Conservation (phyloP, 2,797 vertebrate species). For the Sebastes alutus region DNA sequence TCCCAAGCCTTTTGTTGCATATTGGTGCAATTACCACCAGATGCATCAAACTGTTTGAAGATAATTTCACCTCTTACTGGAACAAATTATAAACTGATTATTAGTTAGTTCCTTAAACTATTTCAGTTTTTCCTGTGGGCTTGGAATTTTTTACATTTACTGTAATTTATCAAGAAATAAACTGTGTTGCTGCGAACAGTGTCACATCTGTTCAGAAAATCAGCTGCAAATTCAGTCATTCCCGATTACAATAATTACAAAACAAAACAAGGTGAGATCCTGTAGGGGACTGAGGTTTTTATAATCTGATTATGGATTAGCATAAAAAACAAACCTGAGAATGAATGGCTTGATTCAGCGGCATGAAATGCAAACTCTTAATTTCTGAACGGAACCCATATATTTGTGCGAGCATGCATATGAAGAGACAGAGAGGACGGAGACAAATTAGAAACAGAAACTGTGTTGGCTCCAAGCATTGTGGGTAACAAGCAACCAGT, state of each 20-base stretch:
- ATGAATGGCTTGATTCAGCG: not conserved
- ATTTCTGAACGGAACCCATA: not conserved
- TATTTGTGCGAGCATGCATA: not conserved
- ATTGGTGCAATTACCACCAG: constrained; percentile 20
- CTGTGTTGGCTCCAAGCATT: constrained; percentile 55
- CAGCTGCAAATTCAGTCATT: not conserved
- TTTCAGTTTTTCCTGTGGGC: not conserved
- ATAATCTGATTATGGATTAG: constrained; percentile 7
- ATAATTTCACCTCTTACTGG: constrained; percentile 13
- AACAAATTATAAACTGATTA: constrained; percentile 16
- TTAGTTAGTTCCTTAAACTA: not conserved
- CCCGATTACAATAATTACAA: not conserved
- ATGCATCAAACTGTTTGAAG: constrained; percentile 16
- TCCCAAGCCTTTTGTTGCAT: not conserved
- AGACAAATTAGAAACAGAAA: constrained; percentile 68
- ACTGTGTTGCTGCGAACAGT: not conserved
- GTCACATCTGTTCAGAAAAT: not conserved
- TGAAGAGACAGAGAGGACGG: constrained; percentile 47
- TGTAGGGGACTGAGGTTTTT: not conserved
- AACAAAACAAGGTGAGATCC: not conserved
- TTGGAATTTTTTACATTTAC: not conserved
- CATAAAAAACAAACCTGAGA: not conserved
- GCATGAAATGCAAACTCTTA: constrained; percentile 13
- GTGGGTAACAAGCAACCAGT: constrained; percentile 75
- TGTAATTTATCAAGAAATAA: constrained; percentile 2